Base-by-base conservation (phyloP, 2,888 invertebrate species). In the Celastrina argiolus region DNA sequence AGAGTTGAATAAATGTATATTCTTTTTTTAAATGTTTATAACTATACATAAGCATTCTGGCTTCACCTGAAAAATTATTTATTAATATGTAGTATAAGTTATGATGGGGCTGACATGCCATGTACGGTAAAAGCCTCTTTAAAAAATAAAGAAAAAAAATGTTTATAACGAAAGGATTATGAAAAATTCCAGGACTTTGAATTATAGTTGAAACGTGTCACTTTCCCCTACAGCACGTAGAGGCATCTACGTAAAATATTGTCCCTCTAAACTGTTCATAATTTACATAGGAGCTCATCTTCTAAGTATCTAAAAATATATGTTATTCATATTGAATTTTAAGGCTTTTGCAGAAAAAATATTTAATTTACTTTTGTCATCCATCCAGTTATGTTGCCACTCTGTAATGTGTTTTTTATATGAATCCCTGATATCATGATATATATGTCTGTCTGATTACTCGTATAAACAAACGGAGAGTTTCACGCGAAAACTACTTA, bases 101-200 rank as follows among this genome's bases (percentile, higher is more conserved):
- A n/a, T n/a, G n/a, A n/a, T n/a, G n/a, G n/a, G n/a, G n/a, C n/a
- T n/a, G n/a, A n/a, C n/a, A n/a, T n/a, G n/a, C n/a, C n/a, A n/a
- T n/a, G n/a, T n/a, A n/a, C n/a, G n/a, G n/a, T n/a, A n/a, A n/a
- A n/a, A n/a, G n/a, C n/a, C n/a, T n/a, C n/a, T n/a, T n/a, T n/a
- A n/a, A n/a, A n/a, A n/a, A n/a, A n/a, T n/a, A n/a, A n/a, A n/a
- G n/a, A n/a, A n/a, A n/a, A n/a, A n/a, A n/a, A 42, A 42, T 42
- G 5, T 51, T 51, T 22, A 51, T 51, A 51, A 51, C 12, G 5
- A 51, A 51, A 51, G 22, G 10, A 12, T 51, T 51, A 22, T 51
- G 51, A 22, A 51, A 51, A 51, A 51, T 51, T 51, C 51, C 51
- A 22, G 22, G 51, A 51, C 22, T 7, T 51, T 22, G 51, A 51